phyloP scores from a whole-genome alignment of 2,113 vertebrate genomes.

The Tetrax tetrax region DNA sequence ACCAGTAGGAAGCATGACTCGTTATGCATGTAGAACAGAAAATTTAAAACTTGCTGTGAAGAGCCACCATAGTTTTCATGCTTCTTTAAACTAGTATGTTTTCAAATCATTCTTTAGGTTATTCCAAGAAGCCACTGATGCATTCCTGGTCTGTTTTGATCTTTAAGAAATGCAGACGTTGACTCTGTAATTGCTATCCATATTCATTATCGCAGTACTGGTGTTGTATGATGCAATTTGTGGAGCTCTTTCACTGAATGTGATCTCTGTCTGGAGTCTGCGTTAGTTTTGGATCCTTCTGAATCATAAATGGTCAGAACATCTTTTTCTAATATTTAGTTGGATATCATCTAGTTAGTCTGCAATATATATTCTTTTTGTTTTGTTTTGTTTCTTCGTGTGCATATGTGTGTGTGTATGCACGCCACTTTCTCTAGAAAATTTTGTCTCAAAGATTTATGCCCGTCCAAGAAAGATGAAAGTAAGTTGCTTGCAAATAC shows the following conservation, averaged over 20 bases:
- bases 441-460: neutral
- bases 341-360: conserved; percentile 47
- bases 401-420: neutral
- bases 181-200: conserved; percentile 49
- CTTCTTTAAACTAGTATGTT: neutral
- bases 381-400: neutral
- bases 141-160: conserved; percentile 54
- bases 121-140: conserved; percentile 55
- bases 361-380: conserved; percentile 28
- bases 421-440: neutral
- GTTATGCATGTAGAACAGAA: neutral
- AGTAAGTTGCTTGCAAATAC: neutral
- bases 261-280: conserved; percentile 75
- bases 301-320: conserved; percentile 70
- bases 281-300: conserved; percentile 76
- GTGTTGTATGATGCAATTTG: conserved; percentile 68
- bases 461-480: neutral
- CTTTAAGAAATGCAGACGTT: conserved; percentile 59
- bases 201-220: conserved; percentile 64
- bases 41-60: neutral
- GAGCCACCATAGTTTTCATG: neutral
- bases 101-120: conserved; percentile 19
- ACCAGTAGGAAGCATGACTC: neutral
- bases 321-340: conserved; percentile 72
- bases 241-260: conserved; percentile 65